These are phyloP conservation scores for Leptinotarsa haldemani DNA, from an alignment of 2,888 invertebrate species.

Conservation along the genomic window DNA sequence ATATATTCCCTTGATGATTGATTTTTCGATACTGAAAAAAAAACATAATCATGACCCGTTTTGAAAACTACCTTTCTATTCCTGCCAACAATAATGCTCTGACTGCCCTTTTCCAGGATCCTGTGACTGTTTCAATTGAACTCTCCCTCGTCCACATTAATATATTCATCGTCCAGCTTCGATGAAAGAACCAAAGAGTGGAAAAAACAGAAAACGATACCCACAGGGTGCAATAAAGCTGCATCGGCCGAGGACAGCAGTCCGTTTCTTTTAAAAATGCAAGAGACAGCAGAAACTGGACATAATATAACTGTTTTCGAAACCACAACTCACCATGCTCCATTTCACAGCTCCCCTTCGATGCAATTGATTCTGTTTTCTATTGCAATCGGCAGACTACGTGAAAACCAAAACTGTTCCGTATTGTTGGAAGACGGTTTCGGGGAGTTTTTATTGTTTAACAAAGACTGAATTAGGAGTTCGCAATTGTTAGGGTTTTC, in stretches of 20 bases:
- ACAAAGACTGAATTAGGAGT: too few species aligned
- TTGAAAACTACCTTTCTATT: too few species aligned
- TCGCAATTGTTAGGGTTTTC: too few species aligned
- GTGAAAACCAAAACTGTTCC: too few species aligned
- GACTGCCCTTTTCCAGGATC: neutral
- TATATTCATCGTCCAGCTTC: constrained; percentile 35
- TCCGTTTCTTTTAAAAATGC: constrained; percentile 50
- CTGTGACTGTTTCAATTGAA: neutral
- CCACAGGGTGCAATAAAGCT: constrained; percentile 49
- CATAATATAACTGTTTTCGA: constrained; percentile 39
- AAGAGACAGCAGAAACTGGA: constrained; percentile 47
- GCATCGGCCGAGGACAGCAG: constrained; percentile 48
- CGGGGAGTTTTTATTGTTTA: too few species aligned
- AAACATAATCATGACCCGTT: too few species aligned
- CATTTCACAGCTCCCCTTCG: constrained; percentile 32
- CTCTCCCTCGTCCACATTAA: constrained; percentile 23
- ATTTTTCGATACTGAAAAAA: too few species aligned
- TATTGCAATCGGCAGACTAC: neutral
- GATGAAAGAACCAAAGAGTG: constrained; percentile 31
- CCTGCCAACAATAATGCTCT: too few species aligned
- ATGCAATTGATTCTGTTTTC: constrained; percentile 24
- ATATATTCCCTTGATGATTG: too few species aligned
- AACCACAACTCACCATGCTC: constrained; percentile 27
- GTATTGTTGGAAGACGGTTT: too few species aligned
- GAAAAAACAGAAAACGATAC: constrained; percentile 39